A percentile compares a stretch with the other conserved stretches of the same genome.
phyloP scores from a whole-genome alignment of 2,888 invertebrate species.

The Cantharis rufa region DNA sequence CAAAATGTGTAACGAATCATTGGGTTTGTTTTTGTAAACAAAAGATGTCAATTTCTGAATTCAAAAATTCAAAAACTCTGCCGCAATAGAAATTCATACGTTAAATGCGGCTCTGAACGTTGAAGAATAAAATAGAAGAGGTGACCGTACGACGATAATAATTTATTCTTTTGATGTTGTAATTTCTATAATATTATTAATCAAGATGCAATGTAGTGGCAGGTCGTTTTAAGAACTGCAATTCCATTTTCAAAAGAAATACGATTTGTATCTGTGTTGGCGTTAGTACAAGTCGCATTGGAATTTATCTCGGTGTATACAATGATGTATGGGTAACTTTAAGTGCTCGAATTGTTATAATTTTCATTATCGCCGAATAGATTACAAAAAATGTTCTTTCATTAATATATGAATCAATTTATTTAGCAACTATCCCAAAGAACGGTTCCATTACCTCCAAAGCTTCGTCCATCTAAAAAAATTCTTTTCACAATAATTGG shows the following conservation, averaged over 20 bases:
- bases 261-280: conserved; percentile 25
- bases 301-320: conserved; percentile 21
- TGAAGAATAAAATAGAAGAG: not conserved
- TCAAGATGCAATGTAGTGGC: conserved; percentile 4
- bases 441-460: not conserved
- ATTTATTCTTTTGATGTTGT: not conserved
- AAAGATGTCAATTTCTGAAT: too few relatives aligned
- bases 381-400: not conserved
- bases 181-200: not conserved
- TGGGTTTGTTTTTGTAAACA: too few relatives aligned
- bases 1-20: too few relatives aligned
- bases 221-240: conserved; percentile 14
- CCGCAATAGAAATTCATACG: not conserved
- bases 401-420: not conserved
- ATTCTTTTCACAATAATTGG: not conserved
- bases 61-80: not conserved
- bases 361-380: not conserved
- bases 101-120: not conserved
- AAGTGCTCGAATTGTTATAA: not conserved
- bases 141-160: not conserved
- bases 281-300: conserved; percentile 24
- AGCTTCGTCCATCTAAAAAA: not conserved
- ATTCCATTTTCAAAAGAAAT: conserved; percentile 21
- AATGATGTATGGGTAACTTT: not conserved
- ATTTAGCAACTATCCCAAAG: not conserved